Percentiles rank a stretch among this genome's conserved stretches.
phyloP scores from a whole-genome alignment of 2,113 vertebrate species.

The Anarrhichthys ocellatus region DNA sequence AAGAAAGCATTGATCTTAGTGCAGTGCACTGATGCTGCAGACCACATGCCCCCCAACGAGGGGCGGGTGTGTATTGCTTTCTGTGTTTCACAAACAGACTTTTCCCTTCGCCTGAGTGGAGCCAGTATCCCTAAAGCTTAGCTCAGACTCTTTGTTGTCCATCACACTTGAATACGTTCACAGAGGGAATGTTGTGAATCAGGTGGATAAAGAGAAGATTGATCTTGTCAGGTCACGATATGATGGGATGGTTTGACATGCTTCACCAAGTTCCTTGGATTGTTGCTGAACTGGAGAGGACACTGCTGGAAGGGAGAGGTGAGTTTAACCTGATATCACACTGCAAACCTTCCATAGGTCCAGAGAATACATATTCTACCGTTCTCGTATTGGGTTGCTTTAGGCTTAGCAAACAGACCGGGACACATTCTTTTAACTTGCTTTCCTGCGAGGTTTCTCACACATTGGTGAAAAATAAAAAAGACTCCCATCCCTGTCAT shows the following conservation, averaged over 20 bases:
- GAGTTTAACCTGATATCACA: conserved; percentile 38
- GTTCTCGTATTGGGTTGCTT: not conserved
- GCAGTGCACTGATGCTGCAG: conserved; percentile 40
- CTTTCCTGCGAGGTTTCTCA: not conserved
- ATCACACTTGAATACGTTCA: not conserved
- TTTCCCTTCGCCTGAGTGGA: conserved; percentile 2
- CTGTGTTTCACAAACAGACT: conserved; percentile 32
- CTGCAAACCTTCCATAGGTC: not conserved
- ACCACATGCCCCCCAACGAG: conserved; percentile 47
- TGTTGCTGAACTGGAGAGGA: conserved; percentile 39
- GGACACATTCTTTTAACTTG: not conserved
- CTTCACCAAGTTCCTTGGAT: conserved; percentile 5
- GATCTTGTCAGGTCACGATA: not conserved
- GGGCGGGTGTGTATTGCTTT: conserved; percentile 34
- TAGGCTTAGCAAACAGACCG: not conserved
- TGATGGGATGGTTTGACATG: conserved; percentile 1
- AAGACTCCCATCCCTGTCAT: not conserved
- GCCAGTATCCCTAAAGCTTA: not conserved
- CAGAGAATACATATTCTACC: not conserved
- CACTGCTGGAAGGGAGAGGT: conserved; percentile 54
- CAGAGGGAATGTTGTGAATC: not conserved
- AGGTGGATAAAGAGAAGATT: not conserved
- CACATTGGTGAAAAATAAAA: too few relatives aligned
- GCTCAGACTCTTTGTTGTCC: not conserved
- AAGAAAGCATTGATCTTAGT: conserved; percentile 71